These are phyloP conservation scores for Zaprionus lineosus DNA, from an alignment of 2,888 invertebrate species.

Conservation along the genomic window DNA sequence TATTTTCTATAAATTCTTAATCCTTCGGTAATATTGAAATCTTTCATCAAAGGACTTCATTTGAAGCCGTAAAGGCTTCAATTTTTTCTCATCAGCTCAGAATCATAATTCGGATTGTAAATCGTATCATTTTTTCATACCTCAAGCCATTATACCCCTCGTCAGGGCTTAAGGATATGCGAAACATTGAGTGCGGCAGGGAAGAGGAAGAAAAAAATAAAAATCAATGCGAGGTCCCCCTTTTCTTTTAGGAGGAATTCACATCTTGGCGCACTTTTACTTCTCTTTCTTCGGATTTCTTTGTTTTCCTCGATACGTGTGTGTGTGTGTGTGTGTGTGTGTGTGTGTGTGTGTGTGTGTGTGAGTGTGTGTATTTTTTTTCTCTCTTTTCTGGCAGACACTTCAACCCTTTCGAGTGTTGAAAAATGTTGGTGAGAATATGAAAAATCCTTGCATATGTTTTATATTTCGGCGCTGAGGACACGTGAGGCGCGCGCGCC, in stretches of 20 bases:
- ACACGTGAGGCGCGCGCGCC: conserved; percentile 26
- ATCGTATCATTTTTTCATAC: too few species aligned
- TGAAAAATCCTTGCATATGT: conserved; percentile 66
- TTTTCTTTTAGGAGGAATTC: conserved; percentile 12
- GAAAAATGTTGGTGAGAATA: conserved; percentile 72
- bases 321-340: too few species aligned
- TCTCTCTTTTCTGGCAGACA: conserved; percentile 15
- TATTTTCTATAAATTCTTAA: too few species aligned
- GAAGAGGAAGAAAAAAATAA: conserved; percentile 4
- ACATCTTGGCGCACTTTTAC: conserved; percentile 53
- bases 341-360: too few species aligned
- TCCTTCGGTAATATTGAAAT: too few species aligned
- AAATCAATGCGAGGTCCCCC: conserved; percentile 60
- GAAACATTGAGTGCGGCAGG: neutral
- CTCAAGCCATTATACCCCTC: too few species aligned
- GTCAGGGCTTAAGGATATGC: too few species aligned
- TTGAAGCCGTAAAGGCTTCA: too few species aligned
- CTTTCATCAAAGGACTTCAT: too few species aligned
- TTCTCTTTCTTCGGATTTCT: conserved; percentile 15
- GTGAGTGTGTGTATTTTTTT: conserved; percentile 12
- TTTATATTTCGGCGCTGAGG: conserved; percentile 19
- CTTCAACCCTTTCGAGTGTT: conserved; percentile 67
- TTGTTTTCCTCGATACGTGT: too few species aligned
- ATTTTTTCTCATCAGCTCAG: too few species aligned
- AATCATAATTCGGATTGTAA: too few species aligned